Conservation (phyloP, 2,113 vertebrate species). For the Corvus hawaiiensis region DNA sequence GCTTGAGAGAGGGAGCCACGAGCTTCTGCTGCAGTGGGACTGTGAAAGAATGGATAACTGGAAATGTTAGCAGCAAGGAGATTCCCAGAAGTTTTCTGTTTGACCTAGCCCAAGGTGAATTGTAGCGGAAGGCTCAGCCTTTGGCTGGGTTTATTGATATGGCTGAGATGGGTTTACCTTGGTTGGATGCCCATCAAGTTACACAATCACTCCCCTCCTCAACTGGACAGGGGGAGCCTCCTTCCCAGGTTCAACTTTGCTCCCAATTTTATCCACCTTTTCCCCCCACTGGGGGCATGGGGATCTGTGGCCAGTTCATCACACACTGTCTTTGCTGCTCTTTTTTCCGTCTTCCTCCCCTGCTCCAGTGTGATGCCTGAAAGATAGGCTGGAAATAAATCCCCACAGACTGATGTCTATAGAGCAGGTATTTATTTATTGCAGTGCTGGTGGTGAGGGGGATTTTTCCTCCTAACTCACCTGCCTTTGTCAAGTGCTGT, state of each 20-base stretch:
- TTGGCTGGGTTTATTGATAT: not conserved
- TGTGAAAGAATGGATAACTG: not conserved
- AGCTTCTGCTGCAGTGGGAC: not conserved
- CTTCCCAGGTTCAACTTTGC: not conserved
- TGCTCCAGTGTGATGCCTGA: not conserved
- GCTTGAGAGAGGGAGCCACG: not conserved
- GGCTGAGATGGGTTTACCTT: not conserved
- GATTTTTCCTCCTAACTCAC: too few relatives aligned
- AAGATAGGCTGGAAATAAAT: too few relatives aligned
- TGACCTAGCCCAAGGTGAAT: not conserved
- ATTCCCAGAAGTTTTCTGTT: not conserved
- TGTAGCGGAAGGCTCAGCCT: not conserved
- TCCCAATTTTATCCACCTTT: not conserved
- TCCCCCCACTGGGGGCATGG: accelerated
- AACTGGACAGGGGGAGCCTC: not conserved
- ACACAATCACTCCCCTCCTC: not conserved
- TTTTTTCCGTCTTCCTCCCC: not conserved
- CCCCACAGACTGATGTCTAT: too few relatives aligned
- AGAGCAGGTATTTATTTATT: too few relatives aligned
- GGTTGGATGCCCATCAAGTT: not conserved
- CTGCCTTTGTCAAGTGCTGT: too few relatives aligned
- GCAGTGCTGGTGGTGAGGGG: too few relatives aligned
- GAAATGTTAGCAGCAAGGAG: not conserved
- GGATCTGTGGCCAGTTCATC: too few relatives aligned
- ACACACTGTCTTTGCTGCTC: not conserved